Conservation (phyloP, 2,113 vertebrate genomes). For the human (Homo sapiens) region DNA sequence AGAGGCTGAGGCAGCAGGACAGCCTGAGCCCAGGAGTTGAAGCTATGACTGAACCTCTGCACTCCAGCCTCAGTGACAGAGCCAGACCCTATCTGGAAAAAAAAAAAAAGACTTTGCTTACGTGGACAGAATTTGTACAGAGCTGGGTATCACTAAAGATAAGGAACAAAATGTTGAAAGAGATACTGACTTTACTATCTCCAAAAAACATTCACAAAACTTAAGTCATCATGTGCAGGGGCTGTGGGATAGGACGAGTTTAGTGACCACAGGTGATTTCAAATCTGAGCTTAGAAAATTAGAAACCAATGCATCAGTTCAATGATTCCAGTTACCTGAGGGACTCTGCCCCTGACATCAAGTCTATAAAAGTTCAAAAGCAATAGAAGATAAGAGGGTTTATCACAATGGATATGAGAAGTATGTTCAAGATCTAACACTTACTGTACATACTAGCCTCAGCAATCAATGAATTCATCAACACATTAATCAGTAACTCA, state of each 20-base stretch:
- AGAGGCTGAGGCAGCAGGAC: neutral
- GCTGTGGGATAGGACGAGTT: too few relatives aligned
- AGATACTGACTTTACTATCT: neutral
- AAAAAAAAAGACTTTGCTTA: neutral
- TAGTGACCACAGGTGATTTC: neutral
- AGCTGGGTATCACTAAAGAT: neutral
- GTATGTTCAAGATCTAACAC: too few relatives aligned
- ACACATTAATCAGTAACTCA: neutral
- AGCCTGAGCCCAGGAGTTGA: neutral
- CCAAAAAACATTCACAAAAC: too few relatives aligned
- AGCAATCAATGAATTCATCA: neutral
- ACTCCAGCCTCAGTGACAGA: neutral
- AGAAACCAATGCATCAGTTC: too few relatives aligned
- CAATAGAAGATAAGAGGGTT: too few relatives aligned
- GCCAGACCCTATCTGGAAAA: neutral
- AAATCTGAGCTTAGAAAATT: neutral
- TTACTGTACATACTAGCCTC: too few relatives aligned
- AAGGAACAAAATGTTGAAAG: neutral
- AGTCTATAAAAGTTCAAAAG: neutral
- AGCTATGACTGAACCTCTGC: neutral
- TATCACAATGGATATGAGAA: too few relatives aligned
- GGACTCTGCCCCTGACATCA: neutral
- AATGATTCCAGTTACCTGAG: neutral
- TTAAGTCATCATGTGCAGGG: neutral
- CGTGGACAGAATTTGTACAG: neutral